Evolutionary conservation across 2,888 invertebrate genomes (phyloP).

Genomic region (Sinotaia quadrata): DNA sequence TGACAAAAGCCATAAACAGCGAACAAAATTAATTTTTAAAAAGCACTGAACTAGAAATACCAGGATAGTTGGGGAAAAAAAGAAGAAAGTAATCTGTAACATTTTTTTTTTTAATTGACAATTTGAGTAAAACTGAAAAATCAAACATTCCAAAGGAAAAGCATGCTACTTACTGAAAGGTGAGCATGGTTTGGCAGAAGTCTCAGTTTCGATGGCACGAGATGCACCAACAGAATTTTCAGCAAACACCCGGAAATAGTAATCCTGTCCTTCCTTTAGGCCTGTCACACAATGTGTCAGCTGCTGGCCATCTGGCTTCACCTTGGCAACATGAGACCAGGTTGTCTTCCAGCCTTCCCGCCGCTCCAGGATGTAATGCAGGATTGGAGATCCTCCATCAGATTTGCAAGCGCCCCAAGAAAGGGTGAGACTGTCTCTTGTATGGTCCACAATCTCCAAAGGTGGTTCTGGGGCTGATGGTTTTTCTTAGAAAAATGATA

Average conservation of each 20-base stretch:
- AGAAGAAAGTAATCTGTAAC: no score
- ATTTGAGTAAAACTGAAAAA: background rate
- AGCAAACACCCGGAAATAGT: slow-evolving; percentile 89
- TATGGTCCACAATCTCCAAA: slow-evolving; percentile 53
- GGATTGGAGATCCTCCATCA: slow-evolving; percentile 86
- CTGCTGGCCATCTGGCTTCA: slow-evolving; percentile 74
- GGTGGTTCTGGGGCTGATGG: slow-evolving; percentile 60
- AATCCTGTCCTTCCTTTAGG: slow-evolving; percentile 85
- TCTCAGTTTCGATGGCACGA: slow-evolving; percentile 76
- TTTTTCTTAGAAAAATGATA: slow-evolving; percentile 42
- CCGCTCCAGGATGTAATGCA: slow-evolving; percentile 85
- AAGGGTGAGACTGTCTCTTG: slow-evolving; percentile 49
- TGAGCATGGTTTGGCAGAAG: slow-evolving; percentile 58
- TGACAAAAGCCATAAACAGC: no score
- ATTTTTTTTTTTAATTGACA: no score
- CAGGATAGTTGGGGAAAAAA: no score
- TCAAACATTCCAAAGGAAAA: background rate
- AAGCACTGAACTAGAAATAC: no score
- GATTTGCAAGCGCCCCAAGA: slow-evolving; percentile 70
- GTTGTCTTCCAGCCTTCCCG: slow-evolving; percentile 75
- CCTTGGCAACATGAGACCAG: slow-evolving; percentile 53
- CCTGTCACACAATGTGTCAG: slow-evolving; percentile 69
- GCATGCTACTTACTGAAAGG: slow-evolving; percentile 60
- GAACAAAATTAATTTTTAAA: no score
- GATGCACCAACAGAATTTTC: slow-evolving; percentile 88